phyloP scores from a whole-genome alignment of 2,797 vertebrate species.

The Myotis planiceps region DNA sequence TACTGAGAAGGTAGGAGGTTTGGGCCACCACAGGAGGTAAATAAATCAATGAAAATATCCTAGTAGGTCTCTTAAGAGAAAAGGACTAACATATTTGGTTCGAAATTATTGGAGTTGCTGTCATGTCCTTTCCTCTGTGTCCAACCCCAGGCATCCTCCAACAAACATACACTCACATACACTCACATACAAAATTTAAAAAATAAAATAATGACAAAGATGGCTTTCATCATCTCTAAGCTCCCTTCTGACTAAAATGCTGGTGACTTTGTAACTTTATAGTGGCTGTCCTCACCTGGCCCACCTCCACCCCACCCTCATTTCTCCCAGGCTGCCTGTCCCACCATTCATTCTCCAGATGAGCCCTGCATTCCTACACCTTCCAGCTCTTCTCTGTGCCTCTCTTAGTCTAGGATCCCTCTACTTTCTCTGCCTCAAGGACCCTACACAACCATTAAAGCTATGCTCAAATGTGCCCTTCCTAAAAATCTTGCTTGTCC shows the following conservation, averaged over 20 bases:
- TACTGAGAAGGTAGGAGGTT: not conserved
- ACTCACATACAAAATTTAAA: not conserved
- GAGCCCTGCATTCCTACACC: too few relatives aligned
- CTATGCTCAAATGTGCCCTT: not conserved
- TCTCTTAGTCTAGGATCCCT: not conserved
- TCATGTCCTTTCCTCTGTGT: not conserved
- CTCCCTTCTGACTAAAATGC: not conserved
- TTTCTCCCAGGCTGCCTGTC: not conserved
- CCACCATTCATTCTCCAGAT: not conserved
- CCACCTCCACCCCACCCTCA: not conserved
- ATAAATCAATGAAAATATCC: not conserved
- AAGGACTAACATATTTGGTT: not conserved
- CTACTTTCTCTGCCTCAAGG: not conserved
- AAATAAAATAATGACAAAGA: not conserved
- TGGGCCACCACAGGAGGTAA: not conserved
- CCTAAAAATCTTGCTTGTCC: not conserved
- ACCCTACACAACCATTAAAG: not conserved
- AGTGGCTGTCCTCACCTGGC: not conserved
- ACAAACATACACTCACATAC: not conserved
- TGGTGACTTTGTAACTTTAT: not conserved
- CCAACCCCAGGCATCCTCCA: not conserved
- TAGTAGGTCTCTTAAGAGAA: not conserved
- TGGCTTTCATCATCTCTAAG: not conserved
- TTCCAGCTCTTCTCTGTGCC: not conserved
- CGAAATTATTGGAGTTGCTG: not conserved